phyloP scores from a whole-genome alignment of 1,140 invertebrate genomes.

The Chrysomallon squamiferum region DNA sequence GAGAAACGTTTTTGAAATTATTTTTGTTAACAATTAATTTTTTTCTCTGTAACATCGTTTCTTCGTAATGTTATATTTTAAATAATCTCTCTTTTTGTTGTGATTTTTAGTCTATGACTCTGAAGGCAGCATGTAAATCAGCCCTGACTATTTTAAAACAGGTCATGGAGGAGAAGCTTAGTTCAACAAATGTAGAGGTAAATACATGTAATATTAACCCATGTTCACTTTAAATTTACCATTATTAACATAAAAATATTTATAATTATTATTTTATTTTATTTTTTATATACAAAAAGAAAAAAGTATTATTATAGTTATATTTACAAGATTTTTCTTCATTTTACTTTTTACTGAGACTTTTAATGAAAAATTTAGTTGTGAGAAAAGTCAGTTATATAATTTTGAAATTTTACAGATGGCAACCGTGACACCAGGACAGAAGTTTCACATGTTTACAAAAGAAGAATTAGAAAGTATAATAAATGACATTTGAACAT shows the following conservation, averaged over 20 bases:
- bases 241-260: not conserved
- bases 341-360: too few species aligned
- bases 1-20: too few species aligned
- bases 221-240: not conserved
- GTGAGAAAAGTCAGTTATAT: too few species aligned
- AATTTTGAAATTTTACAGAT: constrained; percentile 63
- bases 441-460: constrained; percentile 87
- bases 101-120: constrained; percentile 91
- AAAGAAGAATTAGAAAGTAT: constrained; percentile 91
- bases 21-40: too few species aligned
- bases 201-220: too few species aligned
- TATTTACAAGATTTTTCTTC: too few species aligned
- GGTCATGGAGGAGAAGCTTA: constrained; percentile 99
- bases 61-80: too few species aligned
- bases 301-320: too few species aligned
- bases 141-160: constrained; percentile 96
- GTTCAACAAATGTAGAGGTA: constrained; percentile 97
- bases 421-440: constrained; percentile 86
- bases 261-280: not conserved
- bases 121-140: constrained; percentile 93
- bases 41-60: too few species aligned
- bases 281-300: not conserved
- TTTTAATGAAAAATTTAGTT: too few species aligned
- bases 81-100: too few species aligned
- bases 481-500: constrained; percentile 73